Base-by-base conservation (phyloP, 1,140 invertebrate genomes). In the Acromyrmex charruanus region DNA sequence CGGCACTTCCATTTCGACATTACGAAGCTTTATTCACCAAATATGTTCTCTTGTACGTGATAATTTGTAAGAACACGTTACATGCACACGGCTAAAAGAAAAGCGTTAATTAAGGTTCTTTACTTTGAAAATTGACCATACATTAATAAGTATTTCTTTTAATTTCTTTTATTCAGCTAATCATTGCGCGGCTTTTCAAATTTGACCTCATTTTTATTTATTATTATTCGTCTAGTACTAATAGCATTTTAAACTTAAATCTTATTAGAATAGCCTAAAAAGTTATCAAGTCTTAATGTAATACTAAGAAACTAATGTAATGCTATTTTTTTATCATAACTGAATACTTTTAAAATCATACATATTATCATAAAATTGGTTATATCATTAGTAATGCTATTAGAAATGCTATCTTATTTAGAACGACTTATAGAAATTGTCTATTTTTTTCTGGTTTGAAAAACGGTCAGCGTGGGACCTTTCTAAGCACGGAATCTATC, bases 1-100 rank as follows among this genome's bases (percentile, higher is more conserved):
- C 28, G 88, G 69, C 80, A 89, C 79, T 86, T 86, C 89, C 89
- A 90, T 90, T 75, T 82, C 68, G 28, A 55, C 77, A 75, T 90
- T 79, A 85, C 59, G 21, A 25, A 21, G 44, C 72, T 77, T 72
- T n/a, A 84, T 90, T 51, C 49, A 44, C 6, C 31, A 14, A 49
- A 80, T 58, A 44, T 28, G 21, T 74, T 74, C 18, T 65, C 44
- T 35, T 10, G 3, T 5, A 88, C 4, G 82, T 90, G 89, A 85
- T 90, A 88, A 90, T 88, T 85, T 61, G 35, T 65, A 59, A 51
- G 18, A 28, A 89, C 59, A 77, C 31, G 18, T 66, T 39, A 28
- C 49, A 10, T 59, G 25, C 55, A 58, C 16, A 51, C 18, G 18
- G 21, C 68, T 58, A 28, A 44, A 61, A 18, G 31, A 28, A 44